Conservation (phyloP, 2,888 invertebrate genomes). For the Leucoma salicis region DNA sequence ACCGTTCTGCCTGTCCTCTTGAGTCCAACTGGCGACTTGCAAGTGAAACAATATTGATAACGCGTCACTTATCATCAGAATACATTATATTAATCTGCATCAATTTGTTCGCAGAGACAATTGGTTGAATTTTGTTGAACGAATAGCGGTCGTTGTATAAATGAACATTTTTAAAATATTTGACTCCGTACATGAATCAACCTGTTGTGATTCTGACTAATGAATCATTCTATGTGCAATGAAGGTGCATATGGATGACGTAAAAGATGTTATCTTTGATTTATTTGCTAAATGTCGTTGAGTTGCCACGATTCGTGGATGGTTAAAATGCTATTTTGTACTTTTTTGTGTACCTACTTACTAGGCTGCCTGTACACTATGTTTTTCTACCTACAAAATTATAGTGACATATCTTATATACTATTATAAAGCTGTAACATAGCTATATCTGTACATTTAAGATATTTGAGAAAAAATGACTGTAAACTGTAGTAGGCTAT, state of each 20-base stretch:
- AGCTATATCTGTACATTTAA: no score
- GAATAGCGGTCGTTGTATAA: neutral
- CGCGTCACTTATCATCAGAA: constrained; percentile 65
- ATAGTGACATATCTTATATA: no score
- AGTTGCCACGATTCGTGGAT: neutral
- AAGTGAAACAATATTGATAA: constrained; percentile 73
- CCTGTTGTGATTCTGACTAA: neutral
- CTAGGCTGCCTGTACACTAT: no score
- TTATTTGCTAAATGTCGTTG: neutral
- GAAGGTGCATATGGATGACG: neutral
- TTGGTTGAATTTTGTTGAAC: constrained; percentile 41
- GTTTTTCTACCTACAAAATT: no score
- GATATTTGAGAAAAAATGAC: no score
- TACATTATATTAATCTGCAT: constrained; percentile 73
- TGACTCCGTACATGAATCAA: neutral
- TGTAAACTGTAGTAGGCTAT: no score
- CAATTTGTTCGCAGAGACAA: constrained; percentile 75
- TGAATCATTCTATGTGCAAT: neutral
- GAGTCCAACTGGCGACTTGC: constrained; percentile 61
- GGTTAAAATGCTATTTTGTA: no score
- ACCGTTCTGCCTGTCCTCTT: constrained; percentile 52
- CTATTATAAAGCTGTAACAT: no score
- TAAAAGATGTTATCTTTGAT: neutral
- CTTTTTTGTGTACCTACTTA: no score
- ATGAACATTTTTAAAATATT: neutral